A percentile compares a stretch with the other conserved stretches of the same genome.
Conservation (phyloP, 1,140 invertebrate species). For the Polypedilum pembai region DNA sequence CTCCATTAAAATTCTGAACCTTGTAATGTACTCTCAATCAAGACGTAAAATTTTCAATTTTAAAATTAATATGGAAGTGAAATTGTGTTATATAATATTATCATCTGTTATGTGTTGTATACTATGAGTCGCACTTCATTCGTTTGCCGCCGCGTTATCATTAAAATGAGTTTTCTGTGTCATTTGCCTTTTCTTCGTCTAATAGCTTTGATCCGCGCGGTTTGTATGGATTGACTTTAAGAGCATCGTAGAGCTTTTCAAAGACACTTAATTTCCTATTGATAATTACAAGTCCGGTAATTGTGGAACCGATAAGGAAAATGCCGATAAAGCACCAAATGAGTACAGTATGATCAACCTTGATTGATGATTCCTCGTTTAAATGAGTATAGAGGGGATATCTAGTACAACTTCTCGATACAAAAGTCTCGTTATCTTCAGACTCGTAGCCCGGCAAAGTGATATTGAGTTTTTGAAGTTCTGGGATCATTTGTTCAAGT, state of each 20-base stretch:
- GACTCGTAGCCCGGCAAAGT: not conserved
- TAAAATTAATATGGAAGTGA: too few relatives aligned
- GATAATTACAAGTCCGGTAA: not conserved
- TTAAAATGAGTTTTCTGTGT: not conserved
- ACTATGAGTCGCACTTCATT: too few relatives aligned
- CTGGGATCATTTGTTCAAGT: not conserved
- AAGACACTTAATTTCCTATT: not conserved
- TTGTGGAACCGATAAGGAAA: not conserved
- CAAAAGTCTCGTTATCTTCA: not conserved
- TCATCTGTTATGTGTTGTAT: too few relatives aligned
- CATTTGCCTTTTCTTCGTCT: conserved; percentile 5
- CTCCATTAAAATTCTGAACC: too few relatives aligned
- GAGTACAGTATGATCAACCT: not conserved
- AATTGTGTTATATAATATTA: too few relatives aligned
- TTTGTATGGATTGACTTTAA: conserved; percentile 2
- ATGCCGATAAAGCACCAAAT: not conserved
- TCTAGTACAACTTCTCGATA: not conserved
- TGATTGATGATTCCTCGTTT: not conserved
- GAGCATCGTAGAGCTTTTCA: not conserved
- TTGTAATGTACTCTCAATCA: too few relatives aligned
- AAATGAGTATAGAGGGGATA: not conserved
- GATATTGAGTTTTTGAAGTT: not conserved
- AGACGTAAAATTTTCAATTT: too few relatives aligned
- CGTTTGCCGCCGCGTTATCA: too few relatives aligned
- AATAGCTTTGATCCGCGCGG: not conserved